These are phyloP conservation scores for Myotis davidii DNA, from an alignment of 2,113 vertebrate genomes.

Conservation along the genomic window DNA sequence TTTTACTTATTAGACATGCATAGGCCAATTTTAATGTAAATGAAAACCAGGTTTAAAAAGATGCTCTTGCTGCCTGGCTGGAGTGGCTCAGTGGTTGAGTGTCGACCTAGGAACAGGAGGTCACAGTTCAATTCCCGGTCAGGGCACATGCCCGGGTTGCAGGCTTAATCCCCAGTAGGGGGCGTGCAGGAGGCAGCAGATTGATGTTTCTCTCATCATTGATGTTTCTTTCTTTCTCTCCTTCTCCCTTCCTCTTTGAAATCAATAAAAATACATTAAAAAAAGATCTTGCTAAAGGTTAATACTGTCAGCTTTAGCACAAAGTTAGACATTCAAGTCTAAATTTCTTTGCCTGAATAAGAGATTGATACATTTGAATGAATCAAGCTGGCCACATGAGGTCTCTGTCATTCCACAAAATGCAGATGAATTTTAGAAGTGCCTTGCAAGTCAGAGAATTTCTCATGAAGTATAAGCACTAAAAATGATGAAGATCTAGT, in stretches of 20 bases:
- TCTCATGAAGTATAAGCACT: conserved; percentile 52
- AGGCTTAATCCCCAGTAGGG: no score
- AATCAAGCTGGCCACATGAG: conserved; percentile 79
- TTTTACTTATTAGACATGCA: conserved; percentile 24
- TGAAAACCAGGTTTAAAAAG: conserved; percentile 35
- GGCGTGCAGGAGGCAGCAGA: no score
- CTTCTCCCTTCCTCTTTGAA: no score
- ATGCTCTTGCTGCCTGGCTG: not conserved
- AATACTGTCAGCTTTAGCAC: conserved; percentile 20
- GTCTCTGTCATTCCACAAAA: conserved; percentile 79
- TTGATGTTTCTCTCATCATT: no score
- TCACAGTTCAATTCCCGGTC: no score
- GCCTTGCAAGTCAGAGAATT: conserved; percentile 52
- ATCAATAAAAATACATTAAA: not conserved
- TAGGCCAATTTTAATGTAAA: conserved; percentile 26
- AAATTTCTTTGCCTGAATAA: conserved; percentile 43
- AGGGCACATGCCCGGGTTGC: no score
- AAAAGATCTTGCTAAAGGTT: not conserved
- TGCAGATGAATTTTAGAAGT: conserved; percentile 20
- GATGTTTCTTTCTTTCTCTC: no score
- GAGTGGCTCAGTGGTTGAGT: no score
- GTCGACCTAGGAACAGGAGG: no score
- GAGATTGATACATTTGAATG: conserved; percentile 67
- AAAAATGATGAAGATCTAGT: conserved; percentile 46
- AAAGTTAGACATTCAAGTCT: conserved; percentile 13